Conservation (phyloP, 2,888 invertebrate genomes). For the Ennomos erosarius region DNA sequence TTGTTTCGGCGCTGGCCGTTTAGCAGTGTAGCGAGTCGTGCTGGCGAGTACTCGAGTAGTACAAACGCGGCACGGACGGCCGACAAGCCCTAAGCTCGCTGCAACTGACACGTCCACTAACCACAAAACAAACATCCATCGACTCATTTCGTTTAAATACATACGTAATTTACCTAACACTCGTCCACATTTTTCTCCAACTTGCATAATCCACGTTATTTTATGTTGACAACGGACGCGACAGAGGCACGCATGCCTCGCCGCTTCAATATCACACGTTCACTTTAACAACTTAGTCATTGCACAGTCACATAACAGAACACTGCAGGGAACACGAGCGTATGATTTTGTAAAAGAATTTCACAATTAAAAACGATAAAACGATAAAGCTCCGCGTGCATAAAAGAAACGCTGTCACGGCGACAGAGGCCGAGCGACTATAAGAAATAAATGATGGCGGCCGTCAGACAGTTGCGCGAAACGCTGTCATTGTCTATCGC, state of each 20-base stretch:
- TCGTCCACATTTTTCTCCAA: constrained; percentile 77
- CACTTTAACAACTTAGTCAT: constrained; percentile 61
- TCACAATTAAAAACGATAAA: constrained; percentile 76
- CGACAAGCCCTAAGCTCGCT: background rate
- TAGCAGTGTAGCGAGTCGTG: constrained; percentile 1
- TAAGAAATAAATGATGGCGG: constrained; percentile 83
- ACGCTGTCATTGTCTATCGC: constrained; percentile 57
- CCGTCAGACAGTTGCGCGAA: constrained; percentile 65
- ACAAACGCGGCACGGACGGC: background rate
- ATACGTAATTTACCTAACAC: constrained; percentile 75
- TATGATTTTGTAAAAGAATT: constrained; percentile 71
- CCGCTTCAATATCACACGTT: constrained; percentile 53
- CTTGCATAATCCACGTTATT: constrained; percentile 83
- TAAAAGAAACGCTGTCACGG: constrained; percentile 76
- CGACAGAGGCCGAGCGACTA: constrained; percentile 73
- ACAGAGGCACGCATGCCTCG: constrained; percentile 71
- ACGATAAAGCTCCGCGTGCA: constrained; percentile 65
- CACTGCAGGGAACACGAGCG: constrained; percentile 62
- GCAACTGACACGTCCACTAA: constrained; percentile 29
- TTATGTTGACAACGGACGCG: constrained; percentile 80
- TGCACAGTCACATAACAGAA: constrained; percentile 60
- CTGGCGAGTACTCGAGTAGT: no score
- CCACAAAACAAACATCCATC: constrained; percentile 45
- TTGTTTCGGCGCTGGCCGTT: constrained; percentile 29
- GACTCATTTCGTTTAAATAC: constrained; percentile 44